These are phyloP conservation scores for Gephyroberyx darwinii DNA, from an alignment of 2,797 vertebrate genomes.

Conservation along the genomic window DNA sequence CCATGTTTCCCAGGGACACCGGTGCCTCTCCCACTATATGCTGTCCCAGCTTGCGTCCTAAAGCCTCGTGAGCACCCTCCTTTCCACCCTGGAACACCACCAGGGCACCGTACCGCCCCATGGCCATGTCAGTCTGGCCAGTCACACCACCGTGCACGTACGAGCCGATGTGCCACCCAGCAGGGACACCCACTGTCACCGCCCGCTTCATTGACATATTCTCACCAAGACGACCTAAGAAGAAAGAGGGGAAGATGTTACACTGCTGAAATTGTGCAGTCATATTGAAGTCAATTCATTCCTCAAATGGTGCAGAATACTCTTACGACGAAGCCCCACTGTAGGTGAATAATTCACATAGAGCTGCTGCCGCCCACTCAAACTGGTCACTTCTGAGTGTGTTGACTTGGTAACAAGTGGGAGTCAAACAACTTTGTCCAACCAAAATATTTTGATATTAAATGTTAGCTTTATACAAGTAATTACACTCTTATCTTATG, in stretches of 20 bases:
- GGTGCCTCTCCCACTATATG: slow-evolving; percentile 92
- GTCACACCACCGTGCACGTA: slow-evolving; percentile 84
- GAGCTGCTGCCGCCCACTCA: too few relatives aligned
- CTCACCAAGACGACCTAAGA: slow-evolving; percentile 89
- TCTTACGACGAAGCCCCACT: background rate
- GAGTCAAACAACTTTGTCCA: too few relatives aligned
- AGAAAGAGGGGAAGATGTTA: background rate
- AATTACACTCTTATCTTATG: too few relatives aligned
- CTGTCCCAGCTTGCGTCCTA: slow-evolving; percentile 89
- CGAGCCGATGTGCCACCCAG: slow-evolving; percentile 85
- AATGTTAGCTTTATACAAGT: too few relatives aligned
- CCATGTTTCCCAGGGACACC: slow-evolving; percentile 84
- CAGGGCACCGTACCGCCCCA: slow-evolving; percentile 90
- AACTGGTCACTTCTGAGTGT: too few relatives aligned
- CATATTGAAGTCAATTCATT: background rate
- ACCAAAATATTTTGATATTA: too few relatives aligned
- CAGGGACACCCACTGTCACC: slow-evolving; percentile 81
- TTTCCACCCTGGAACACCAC: slow-evolving; percentile 84
- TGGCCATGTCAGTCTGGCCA: slow-evolving; percentile 71
- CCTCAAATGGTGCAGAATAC: background rate
- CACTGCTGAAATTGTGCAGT: background rate
- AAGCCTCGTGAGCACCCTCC: slow-evolving; percentile 68
- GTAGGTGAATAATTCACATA: too few relatives aligned
- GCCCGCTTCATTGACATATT: slow-evolving; percentile 88
- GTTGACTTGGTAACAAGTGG: too few relatives aligned